These are phyloP conservation scores for Trachymyrmex cornetzi DNA, from an alignment of 1,140 invertebrate genomes.

Conservation along the genomic window DNA sequence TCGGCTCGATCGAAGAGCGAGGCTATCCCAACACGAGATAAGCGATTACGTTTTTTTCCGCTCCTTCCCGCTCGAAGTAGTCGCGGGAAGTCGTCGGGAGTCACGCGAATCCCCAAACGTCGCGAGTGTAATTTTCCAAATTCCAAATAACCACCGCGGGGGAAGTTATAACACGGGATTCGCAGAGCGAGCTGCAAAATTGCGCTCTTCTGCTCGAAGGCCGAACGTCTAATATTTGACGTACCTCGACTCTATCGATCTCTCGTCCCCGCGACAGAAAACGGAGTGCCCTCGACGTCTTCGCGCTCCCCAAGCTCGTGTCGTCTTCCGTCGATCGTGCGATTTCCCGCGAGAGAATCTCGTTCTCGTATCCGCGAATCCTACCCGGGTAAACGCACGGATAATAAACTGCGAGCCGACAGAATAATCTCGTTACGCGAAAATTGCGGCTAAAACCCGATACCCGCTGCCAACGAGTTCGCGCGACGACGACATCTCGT, in stretches of 20 bases:
- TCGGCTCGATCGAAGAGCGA: constrained; percentile 10
- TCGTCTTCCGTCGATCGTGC: not conserved
- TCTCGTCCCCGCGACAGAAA: not conserved
- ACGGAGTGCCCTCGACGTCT: not conserved
- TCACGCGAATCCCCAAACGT: not conserved
- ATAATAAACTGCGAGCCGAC: constrained; percentile 25
- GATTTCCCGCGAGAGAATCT: constrained; percentile 1
- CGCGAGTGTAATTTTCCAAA: constrained; percentile 23
- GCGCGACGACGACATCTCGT: not conserved
- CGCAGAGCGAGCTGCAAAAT: constrained; percentile 12
- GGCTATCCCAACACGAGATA: not conserved
- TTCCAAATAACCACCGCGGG: not conserved
- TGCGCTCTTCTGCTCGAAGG: constrained; percentile 32
- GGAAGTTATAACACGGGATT: not conserved
- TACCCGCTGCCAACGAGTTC: not conserved
- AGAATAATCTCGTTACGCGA: constrained; percentile 44
- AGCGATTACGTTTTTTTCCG: not conserved
- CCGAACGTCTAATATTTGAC: constrained; percentile 51
- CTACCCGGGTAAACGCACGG: not conserved
- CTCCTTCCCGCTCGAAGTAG: not conserved
- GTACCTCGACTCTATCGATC: constrained; percentile 39
- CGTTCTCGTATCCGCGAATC: not conserved
- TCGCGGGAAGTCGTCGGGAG: not conserved
- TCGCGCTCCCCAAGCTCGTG: not conserved
- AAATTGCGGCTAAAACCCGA: constrained; percentile 38